Base-by-base conservation (phyloP, 1,140 invertebrate species). In the Bombus balteatus region DNA sequence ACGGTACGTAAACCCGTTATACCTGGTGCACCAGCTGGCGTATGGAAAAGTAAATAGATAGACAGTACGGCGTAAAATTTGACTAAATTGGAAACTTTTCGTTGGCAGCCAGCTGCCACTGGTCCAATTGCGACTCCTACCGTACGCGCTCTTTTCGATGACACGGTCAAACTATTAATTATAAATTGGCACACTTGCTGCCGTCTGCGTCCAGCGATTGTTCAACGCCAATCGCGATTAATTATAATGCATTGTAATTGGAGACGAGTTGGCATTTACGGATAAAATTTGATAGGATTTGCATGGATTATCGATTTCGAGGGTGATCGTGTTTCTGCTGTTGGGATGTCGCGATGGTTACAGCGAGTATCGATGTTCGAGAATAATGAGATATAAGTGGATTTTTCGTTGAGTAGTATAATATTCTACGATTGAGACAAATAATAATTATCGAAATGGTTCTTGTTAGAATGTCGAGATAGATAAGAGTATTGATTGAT, bases 41-140 rank as follows among this genome's bases (percentile, higher is more conserved):
- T 68, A 47, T 70, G 76, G 85, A 87, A 89, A 90, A 87, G 85
- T 89, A 89, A 89, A 89, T 89, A 89, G 85, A 90, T 90, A 81
- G 85, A 89, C 88, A 79, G 76, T 15, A n/a, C 73, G 37, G 88
- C 88, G 84, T 84, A 87, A 89, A 89, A 90, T 90, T 89, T 81
- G 68, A 62, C 81, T 82, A 89, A 90, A 89, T 89, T 89, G 81
- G 84, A 39, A 89, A 89, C 70, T 89, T 89, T 78, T 82, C 72
- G 76, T 34, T 43, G 77, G 37, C 43, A 66, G 59, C 83, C 83
- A 62, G 83, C 66, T 85, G 83, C 68, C 77, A 65, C 59, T 62
- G 39, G 5, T 71, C 37, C 34, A 59, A 72, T 74, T 73, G 81
- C 57, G 47, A 43, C 25, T 53, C 70, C 34, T 72, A 34, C 28